Conservation (phyloP, 2,113 vertebrate species). For the Salvelinus sp. region DNA sequence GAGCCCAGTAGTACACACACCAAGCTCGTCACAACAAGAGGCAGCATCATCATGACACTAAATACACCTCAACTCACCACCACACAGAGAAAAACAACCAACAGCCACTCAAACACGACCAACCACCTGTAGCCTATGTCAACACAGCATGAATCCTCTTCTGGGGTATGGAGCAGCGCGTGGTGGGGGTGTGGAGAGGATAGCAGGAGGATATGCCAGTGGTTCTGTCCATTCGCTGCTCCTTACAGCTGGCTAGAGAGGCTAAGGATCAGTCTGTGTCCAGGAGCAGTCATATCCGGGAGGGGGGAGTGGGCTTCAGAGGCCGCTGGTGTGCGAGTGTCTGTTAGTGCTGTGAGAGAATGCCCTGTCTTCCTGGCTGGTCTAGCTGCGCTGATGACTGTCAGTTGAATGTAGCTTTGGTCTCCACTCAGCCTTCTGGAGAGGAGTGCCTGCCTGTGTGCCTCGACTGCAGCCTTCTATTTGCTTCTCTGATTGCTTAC, state of each 20-base stretch:
- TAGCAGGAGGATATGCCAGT: slow-evolving; percentile 38
- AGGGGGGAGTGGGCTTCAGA: slow-evolving; percentile 45
- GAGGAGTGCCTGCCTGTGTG: slow-evolving; percentile 61
- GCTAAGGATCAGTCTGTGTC: slow-evolving; percentile 41
- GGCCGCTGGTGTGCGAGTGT: slow-evolving; percentile 50
- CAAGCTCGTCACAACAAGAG: slow-evolving; percentile 61
- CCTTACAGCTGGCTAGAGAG: slow-evolving; percentile 41
- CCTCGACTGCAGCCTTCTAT: slow-evolving; percentile 66
- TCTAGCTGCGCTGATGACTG: slow-evolving; percentile 42
- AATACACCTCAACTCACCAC: slow-evolving; percentile 36
- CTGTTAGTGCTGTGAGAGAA: slow-evolving; percentile 50
- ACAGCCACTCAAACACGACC: slow-evolving; percentile 50
- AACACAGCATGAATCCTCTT: slow-evolving; percentile 33
- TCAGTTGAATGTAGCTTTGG: slow-evolving; percentile 69
- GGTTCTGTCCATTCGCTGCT: slow-evolving; percentile 63
- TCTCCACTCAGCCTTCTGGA: slow-evolving; percentile 65
- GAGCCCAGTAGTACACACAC: slow-evolving; percentile 70
- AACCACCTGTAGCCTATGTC: slow-evolving; percentile 52
- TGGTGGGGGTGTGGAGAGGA: slow-evolving; percentile 40
- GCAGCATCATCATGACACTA: slow-evolving; percentile 58
- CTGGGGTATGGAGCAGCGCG: slow-evolving; percentile 23
- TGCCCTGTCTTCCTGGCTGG: slow-evolving; percentile 56
- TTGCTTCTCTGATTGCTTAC: slow-evolving; percentile 76
- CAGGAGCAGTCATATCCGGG: slow-evolving; percentile 52
- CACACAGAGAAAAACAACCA: slow-evolving; percentile 30